phyloP scores from a whole-genome alignment of 2,888 invertebrate genomes.

The Rhagophthalmus giganteus region DNA sequence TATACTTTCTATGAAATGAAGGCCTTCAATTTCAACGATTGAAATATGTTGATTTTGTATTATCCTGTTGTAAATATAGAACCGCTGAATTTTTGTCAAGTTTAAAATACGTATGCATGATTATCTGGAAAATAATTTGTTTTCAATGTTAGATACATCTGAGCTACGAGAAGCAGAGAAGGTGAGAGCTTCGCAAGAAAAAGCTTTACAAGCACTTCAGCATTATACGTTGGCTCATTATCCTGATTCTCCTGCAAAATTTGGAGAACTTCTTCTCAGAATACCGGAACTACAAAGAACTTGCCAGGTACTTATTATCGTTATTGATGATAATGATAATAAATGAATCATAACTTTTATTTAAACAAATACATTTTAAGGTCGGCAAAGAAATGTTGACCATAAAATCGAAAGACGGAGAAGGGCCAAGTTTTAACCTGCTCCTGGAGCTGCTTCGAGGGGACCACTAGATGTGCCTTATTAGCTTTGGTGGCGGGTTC shows the following conservation, averaged over 20 bases:
- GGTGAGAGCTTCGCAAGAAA: slow-evolving; percentile 91
- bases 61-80: too few species aligned
- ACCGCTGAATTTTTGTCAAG: too few species aligned
- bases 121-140: too few species aligned
- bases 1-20: too few species aligned
- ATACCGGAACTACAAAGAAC: slow-evolving; percentile 95
- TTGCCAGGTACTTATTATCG: slow-evolving; percentile 77
- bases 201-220: slow-evolving; percentile 88
- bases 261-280: slow-evolving; percentile 87
- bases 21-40: too few species aligned
- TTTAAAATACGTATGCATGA: too few species aligned
- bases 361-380: slow-evolving; percentile 63
- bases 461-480: slow-evolving; percentile 70
- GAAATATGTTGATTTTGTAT: too few species aligned
- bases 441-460: slow-evolving; percentile 94
- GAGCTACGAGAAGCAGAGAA: slow-evolving; percentile 92
- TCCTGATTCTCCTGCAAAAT: slow-evolving; percentile 91
- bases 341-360: too few species aligned
- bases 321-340: too few species aligned
- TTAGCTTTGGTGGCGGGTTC: slow-evolving; percentile 54
- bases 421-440: slow-evolving; percentile 89
- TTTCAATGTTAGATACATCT: slow-evolving; percentile 86
- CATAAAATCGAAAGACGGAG: slow-evolving; percentile 85
- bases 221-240: slow-evolving; percentile 90
- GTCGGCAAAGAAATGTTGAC: slow-evolving; percentile 92